A percentile compares a stretch with the other conserved stretches of the same genome.
Evolutionary conservation across 2,113 vertebrate species (phyloP).

Genomic region (Arothron firmamentum): DNA sequence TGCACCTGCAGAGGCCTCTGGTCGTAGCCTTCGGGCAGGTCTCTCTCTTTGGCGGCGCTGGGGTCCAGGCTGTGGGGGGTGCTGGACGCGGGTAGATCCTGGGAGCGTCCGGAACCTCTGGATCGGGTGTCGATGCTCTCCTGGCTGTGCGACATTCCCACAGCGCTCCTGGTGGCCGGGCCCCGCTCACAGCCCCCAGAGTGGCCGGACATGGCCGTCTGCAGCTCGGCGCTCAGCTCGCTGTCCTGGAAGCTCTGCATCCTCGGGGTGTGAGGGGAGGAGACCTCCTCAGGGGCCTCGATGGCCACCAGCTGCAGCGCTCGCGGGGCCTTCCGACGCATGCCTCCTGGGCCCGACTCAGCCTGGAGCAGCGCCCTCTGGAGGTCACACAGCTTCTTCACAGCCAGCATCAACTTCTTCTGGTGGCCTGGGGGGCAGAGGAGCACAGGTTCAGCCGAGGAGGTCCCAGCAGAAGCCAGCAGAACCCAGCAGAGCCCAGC

Average conservation of each 20-base stretch:
- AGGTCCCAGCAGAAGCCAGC: no score
- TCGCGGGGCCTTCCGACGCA: constrained; percentile 71
- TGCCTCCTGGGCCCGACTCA: constrained; percentile 70
- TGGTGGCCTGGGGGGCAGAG: constrained; percentile 82
- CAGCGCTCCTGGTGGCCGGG: constrained; percentile 67
- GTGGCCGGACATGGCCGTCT: constrained; percentile 81
- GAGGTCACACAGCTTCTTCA: constrained; percentile 89
- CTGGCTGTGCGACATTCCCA: constrained; percentile 82
- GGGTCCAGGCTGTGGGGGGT: constrained; percentile 67
- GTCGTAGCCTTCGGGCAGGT: constrained; percentile 86
- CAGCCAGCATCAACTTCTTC: constrained; percentile 95
- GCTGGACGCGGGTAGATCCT: constrained; percentile 72
- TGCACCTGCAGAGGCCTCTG: constrained; percentile 55
- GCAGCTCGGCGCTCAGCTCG: constrained; percentile 87
- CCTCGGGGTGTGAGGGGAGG: constrained; percentile 75
- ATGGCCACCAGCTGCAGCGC: constrained; percentile 84
- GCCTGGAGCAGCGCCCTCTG: constrained; percentile 79
- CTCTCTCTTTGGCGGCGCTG: constrained; percentile 76
- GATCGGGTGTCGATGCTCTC: constrained; percentile 89
- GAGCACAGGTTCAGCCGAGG: not conserved
- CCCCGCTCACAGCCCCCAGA: constrained; percentile 73
- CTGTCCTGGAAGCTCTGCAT: constrained; percentile 92
- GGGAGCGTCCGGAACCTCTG: constrained; percentile 85
- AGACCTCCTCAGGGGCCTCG: constrained; percentile 81
- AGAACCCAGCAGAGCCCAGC: no score